phyloP scores from a whole-genome alignment of 2,113 vertebrate genomes.

The Columbina picui region DNA sequence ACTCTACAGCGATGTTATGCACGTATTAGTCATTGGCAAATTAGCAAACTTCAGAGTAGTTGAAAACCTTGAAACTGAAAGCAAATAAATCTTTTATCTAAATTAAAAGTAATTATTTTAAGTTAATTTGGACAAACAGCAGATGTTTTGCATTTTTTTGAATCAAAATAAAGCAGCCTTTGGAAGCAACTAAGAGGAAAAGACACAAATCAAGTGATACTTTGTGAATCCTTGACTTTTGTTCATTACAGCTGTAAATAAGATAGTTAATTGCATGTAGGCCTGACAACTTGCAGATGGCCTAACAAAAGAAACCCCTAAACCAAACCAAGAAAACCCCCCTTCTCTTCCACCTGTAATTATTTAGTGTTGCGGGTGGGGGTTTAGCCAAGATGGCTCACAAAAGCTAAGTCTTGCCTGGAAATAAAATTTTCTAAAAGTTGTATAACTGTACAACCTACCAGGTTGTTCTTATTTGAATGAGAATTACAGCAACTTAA shows the following conservation, averaged over 20 bases:
- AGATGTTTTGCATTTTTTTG: conserved; percentile 83
- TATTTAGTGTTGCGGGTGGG: conserved; percentile 37
- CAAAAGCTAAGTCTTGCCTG: conserved; percentile 49
- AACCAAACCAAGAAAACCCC: background rate
- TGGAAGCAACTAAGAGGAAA: conserved; percentile 77
- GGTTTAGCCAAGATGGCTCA: conserved; percentile 37
- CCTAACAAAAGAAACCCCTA: background rate
- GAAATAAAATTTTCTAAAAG: conserved; percentile 7
- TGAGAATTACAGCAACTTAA: background rate
- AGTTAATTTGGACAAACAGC: conserved; percentile 87
- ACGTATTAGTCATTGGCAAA: conserved; percentile 75
- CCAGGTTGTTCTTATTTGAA: background rate
- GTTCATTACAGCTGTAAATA: conserved; percentile 86
- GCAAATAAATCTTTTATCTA: conserved; percentile 83
- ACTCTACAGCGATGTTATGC: conserved; percentile 67
- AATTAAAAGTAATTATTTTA: conserved; percentile 90
- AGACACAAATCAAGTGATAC: conserved; percentile 75
- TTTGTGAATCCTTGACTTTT: conserved; percentile 86
- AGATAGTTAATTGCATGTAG: conserved; percentile 80
- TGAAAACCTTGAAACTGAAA: conserved; percentile 82
- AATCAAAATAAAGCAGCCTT: conserved; percentile 80
- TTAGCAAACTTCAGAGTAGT: conserved; percentile 68
- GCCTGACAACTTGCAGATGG: conserved; percentile 85
- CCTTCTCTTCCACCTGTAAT: conserved; percentile 70
- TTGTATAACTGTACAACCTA: background rate